Evolutionary conservation across 2,797 vertebrate genomes (phyloP), one percentile per base, ranked within the genome.

Genomic region (Antrozous pallidus): DNA sequence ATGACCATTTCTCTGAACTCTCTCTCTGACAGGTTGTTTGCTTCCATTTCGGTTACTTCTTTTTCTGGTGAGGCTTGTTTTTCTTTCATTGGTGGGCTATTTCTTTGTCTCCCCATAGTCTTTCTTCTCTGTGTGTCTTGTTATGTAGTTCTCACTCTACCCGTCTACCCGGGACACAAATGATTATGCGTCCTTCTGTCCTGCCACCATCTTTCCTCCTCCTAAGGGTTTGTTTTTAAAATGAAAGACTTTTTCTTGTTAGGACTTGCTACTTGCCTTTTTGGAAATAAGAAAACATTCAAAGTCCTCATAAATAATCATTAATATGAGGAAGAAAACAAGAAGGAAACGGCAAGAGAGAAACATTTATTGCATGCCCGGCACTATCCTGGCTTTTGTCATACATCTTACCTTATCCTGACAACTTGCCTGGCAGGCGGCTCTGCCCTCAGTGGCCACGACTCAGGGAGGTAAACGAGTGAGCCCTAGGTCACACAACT

Each of bases 211-310:
- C n/a, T n/a, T n/a, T n/a, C n/a, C n/a, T n/a, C n/a, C 42, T 96
- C 42, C 42, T 93, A 89, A 78, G 89, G 75, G 36, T 96, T 92
- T 58, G 40, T 91, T 87, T 91, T 91, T 79, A 33, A 85, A 95
- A 61, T 42, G 26, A 88, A 79, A 94, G 20, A 45, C 5, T 56
- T 85, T 85, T 24, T 42, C 56, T 26, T 38, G 26, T 91, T 78
- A 82, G 54, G 33, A 84, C 93, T 89, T 95, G 54, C 63, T 89
- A 11, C 73, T 92, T 78, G 65, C 65, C 79, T 69, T 95, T 69
- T 89, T 69, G 28, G 40, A 33, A 93, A 71, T 85, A 85, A 77
- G 51, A 74, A 77, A 51, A 82, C n/a, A 91, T 42, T 49, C 42
- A 40, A 89, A 87, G 54, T 84, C 8, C 14, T 47, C 42, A 47